Conservation (phyloP, 2,797 vertebrate genomes). For the Enteromius mattozi region DNA sequence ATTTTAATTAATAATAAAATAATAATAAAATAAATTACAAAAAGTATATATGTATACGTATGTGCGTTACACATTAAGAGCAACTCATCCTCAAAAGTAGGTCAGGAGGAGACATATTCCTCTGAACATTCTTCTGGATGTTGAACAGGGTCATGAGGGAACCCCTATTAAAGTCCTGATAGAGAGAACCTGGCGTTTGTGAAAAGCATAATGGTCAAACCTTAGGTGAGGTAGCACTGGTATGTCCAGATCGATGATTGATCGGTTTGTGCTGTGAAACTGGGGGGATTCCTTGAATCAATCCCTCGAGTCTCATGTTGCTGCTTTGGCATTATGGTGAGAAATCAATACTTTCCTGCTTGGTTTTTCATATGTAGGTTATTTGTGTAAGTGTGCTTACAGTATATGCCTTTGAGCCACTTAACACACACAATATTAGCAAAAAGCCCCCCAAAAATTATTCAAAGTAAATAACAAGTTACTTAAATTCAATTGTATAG, state of each 20-base stretch:
- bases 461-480: no score
- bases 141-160: constrained; percentile 33
- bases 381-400: constrained; percentile 13
- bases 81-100: constrained; percentile 23
- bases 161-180: constrained; percentile 23
- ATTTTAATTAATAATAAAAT: not conserved
- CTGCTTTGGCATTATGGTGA: constrained; percentile 24
- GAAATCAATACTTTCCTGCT: constrained; percentile 21
- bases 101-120: constrained; percentile 14
- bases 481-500: no score
- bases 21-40: not conserved
- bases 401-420: not conserved
- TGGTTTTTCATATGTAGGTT: constrained; percentile 16
- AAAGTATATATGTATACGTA: no score
- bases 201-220: constrained; percentile 25
- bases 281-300: constrained; percentile 7
- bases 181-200: constrained; percentile 16
- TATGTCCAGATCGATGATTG: constrained; percentile 15
- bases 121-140: constrained; percentile 26
- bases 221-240: constrained; percentile 1
- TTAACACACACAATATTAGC: not conserved
- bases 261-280: constrained; percentile 11
- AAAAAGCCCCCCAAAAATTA: no score
- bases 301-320: constrained; percentile 10
- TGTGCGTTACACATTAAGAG: constrained; percentile 27